Evolutionary conservation across 2,797 vertebrate species (phyloP), one percentile per base, ranked within the genome.

Genomic region (Melanotaenia trifasciata): DNA sequence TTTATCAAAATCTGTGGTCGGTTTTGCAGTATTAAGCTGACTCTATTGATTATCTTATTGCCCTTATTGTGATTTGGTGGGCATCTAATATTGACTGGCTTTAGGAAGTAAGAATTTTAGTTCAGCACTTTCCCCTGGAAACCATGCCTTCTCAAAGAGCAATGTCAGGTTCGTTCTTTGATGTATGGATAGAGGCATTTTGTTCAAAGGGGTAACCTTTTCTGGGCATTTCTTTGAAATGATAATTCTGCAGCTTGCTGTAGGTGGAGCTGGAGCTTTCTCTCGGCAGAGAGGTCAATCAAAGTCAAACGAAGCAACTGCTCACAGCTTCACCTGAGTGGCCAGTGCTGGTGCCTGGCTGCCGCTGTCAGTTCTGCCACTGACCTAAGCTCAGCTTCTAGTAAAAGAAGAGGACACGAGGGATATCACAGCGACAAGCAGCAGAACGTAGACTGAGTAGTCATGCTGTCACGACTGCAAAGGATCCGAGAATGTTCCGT

Each of bases 121-220:
- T 82, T 92, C 86, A 89, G 89, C 88, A 71, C 74, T 91, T 91
- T 90, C 73, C 87, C 74, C 59, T 35, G 20, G 60, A 78, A 79
- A 84, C 84, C 70, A 40, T 81, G 78, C 67, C 76, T 86, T 72
- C 82, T 85, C 79, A 87, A 84, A 92, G 87, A 78, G 76, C 84
- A 61, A 65, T 91, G 87, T 90, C 90, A 91, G 84, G 67, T 82
- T 50, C 53, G 63, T 75, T 63, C 90, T 95, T 94, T 95, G 91
- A 94, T 94, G 91, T 90, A 84, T 90, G 85, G 90, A 93, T 90
- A 84, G 85, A 89, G 89, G 89, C 85, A 82, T 94, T 95, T 94
- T 94, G 93, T 94, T 94, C 91, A 94, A 95, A 95, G 92, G 90
- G 83, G 89, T 92, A 92, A 94, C 92, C 94, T 95, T 94, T 94